These are phyloP conservation scores for Chaetops frenatus DNA, from an alignment of 2,113 vertebrate species.

Conservation along the genomic window DNA sequence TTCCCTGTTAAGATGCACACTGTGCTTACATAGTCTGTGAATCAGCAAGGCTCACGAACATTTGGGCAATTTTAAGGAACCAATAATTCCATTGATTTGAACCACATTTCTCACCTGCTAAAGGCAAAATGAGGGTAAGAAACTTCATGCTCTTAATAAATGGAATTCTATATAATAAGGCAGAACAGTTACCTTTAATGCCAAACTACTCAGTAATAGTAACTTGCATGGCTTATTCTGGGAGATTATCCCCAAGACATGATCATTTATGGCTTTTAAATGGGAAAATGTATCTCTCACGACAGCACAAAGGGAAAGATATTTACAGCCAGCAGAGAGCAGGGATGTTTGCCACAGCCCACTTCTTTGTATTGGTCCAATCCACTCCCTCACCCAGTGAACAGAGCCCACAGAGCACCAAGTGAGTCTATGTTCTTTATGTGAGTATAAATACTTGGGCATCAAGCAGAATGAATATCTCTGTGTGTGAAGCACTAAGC, in stretches of 20 bases:
- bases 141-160: background rate
- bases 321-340: background rate
- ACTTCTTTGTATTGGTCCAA: background rate
- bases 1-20: background rate
- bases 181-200: background rate
- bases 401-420: fast-evolving
- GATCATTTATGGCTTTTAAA: background rate
- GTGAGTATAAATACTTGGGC: background rate
- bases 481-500: background rate
- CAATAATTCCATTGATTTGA: background rate
- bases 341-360: background rate
- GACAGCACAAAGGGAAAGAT: background rate
- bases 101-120: background rate
- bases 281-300: background rate
- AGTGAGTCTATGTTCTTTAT: background rate
- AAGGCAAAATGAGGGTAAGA: background rate
- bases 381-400: background rate
- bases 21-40: background rate
- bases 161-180: background rate
- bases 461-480: background rate
- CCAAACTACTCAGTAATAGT: background rate
- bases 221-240: background rate
- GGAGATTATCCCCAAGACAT: background rate
- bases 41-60: background rate
- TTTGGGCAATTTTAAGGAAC: background rate